Conservation (phyloP, 2,888 invertebrate genomes). For the Nysson spinosus region DNA sequence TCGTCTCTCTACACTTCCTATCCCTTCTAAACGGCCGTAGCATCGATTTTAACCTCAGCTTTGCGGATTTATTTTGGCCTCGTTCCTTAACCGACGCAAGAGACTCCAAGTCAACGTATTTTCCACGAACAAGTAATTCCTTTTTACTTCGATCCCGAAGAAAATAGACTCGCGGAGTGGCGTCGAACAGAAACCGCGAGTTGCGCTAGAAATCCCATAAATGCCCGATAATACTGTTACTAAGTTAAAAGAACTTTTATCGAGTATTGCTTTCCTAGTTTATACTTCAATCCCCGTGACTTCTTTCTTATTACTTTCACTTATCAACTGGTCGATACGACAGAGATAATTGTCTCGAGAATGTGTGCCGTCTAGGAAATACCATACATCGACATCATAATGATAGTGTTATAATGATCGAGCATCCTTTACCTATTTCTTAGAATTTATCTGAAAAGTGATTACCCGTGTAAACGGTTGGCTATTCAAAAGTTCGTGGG, state of each 20-base stretch:
- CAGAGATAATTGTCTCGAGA: too few species aligned
- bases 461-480: too few species aligned
- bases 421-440: too few species aligned
- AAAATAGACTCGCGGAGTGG: slow-evolving; percentile 16
- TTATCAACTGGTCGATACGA: too few species aligned
- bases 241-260: not conserved
- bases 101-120: slow-evolving; percentile 21
- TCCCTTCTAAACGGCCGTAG: slow-evolving; percentile 51
- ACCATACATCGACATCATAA: too few species aligned
- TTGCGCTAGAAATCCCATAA: not conserved
- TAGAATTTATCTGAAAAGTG: too few species aligned
- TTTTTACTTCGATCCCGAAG: slow-evolving; percentile 22
- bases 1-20: slow-evolving; percentile 20
- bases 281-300: not conserved
- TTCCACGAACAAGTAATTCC: slow-evolving; percentile 46
- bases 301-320: not conserved
- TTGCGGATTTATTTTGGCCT: slow-evolving; percentile 56
- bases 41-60: slow-evolving; percentile 60
- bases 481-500: slow-evolving; percentile 40
- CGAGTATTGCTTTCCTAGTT: not conserved
- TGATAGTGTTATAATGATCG: too few species aligned
- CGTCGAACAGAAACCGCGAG: slow-evolving; percentile 12
- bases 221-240: slow-evolving; percentile 8
- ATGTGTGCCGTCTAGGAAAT: too few species aligned
- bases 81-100: slow-evolving; percentile 22